These are phyloP conservation scores for Hymenopus coronatus DNA, from an alignment of 2,888 invertebrate genomes.

Conservation along the genomic window DNA sequence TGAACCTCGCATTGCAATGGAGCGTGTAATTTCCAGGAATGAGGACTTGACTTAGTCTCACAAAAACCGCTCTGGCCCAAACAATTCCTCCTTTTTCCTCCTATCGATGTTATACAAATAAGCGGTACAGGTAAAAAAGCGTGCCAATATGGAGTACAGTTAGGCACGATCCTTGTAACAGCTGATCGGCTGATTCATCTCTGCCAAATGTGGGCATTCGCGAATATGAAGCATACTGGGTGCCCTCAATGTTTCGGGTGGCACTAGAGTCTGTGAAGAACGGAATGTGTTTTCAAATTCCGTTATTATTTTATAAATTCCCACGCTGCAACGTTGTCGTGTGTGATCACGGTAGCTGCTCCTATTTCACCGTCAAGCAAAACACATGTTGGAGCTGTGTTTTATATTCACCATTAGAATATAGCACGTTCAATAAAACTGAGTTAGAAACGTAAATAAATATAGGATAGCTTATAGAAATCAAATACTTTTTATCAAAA, in stretches of 20 bases:
- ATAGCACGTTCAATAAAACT: no score
- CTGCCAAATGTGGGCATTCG: not conserved
- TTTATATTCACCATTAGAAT: no score
- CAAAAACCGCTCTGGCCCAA: not conserved
- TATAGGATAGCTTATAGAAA: no score
- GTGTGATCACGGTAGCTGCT: no score
- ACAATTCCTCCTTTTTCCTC: not conserved
- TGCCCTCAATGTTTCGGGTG: not conserved
- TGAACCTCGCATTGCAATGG: not conserved
- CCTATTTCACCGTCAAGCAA: no score
- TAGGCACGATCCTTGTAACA: not conserved
- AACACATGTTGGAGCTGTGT: no score
- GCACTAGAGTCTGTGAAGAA: no score
- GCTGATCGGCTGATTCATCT: not conserved
- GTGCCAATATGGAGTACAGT: not conserved
- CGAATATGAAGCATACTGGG: not conserved
- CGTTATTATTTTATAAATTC: no score
- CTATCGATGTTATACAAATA: not conserved
- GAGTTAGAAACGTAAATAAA: no score
- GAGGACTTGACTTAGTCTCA: not conserved
- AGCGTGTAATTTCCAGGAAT: not conserved
- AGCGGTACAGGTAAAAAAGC: not conserved
- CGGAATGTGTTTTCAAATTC: no score
- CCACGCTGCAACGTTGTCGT: no score
- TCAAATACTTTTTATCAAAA: no score